Percentiles rank a stretch among this genome's conserved stretches.
These are phyloP conservation scores for Eupleurogrammus muticus DNA, from an alignment of 2,797 vertebrate genomes.

Conservation along the genomic window DNA sequence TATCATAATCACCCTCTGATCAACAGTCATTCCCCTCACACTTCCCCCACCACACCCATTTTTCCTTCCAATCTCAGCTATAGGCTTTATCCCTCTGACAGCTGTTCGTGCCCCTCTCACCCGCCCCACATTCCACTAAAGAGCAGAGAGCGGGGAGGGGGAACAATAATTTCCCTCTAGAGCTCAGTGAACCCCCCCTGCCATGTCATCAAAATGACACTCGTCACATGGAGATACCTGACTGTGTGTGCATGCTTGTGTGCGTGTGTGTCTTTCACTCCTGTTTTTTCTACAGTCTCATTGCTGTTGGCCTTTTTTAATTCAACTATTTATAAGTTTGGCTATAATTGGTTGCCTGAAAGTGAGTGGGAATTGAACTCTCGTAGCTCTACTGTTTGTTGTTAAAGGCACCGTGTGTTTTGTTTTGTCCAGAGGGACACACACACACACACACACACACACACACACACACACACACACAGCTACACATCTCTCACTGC, in stretches of 20 bases:
- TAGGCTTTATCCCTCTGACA: conserved; percentile 38
- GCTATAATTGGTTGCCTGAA: conserved; percentile 41
- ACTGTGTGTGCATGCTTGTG: conserved; percentile 6
- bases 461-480: conserved; percentile 17
- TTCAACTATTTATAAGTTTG: conserved; percentile 45
- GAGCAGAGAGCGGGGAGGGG: conserved; percentile 21
- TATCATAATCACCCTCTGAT: conserved; percentile 2
- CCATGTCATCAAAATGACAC: conserved; percentile 40
- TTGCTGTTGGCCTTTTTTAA: conserved; percentile 38
- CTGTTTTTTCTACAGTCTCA: conserved; percentile 23
- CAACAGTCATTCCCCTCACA: conserved; percentile 1
- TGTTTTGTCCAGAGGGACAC: conserved; percentile 21
- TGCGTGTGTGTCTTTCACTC: background rate
- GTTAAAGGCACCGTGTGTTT: conserved; percentile 52
- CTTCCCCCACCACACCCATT: conserved; percentile 18
- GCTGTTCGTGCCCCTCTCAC: conserved; percentile 52
- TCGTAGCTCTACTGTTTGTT: conserved; percentile 48
- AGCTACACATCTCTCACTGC: conserved; percentile 33
- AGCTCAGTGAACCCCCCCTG: conserved; percentile 17
- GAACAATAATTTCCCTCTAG: conserved; percentile 31
- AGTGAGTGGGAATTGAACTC: conserved; percentile 36
- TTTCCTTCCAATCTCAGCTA: conserved; percentile 27
- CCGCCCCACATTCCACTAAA: conserved; percentile 52
- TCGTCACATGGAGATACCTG: conserved; percentile 58
- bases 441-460: conserved; percentile 22